Conservation (phyloP, 2,113 vertebrate species). For the Crypturellus undulatus region DNA sequence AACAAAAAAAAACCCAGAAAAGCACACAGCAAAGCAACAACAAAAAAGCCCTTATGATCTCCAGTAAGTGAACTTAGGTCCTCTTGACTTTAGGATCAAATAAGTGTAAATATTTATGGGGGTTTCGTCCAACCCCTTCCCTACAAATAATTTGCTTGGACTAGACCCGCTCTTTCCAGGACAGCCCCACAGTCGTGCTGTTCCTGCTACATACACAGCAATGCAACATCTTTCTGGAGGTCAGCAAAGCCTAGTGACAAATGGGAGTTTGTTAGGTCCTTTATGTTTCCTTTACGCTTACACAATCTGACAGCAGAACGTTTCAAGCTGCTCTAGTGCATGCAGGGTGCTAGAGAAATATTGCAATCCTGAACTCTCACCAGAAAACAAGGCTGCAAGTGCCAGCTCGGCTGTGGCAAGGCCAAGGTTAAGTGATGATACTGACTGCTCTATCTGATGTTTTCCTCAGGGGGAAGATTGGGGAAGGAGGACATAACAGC, state of each 20-base stretch:
- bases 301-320: not conserved
- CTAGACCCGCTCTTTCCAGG: not conserved
- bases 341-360: not conserved
- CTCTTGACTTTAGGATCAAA: not conserved
- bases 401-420: not conserved
- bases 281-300: not conserved
- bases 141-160: not conserved
- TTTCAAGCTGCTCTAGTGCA: not conserved
- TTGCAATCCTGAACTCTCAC: not conserved
- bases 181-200: not conserved
- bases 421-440: not conserved
- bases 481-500: not conserved
- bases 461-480: not conserved
- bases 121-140: not conserved
- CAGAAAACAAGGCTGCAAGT: not conserved
- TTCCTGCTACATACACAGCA: not conserved
- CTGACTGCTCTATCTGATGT: not conserved
- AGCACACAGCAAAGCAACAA: not conserved
- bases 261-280: not conserved
- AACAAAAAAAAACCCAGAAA: not conserved
- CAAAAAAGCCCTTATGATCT: not conserved
- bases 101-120: not conserved
- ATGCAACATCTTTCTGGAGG: not conserved
- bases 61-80: fast-evolving
- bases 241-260: not conserved